Conservation (phyloP, 2,797 vertebrate species). For the Champsocephalus gunnari region DNA sequence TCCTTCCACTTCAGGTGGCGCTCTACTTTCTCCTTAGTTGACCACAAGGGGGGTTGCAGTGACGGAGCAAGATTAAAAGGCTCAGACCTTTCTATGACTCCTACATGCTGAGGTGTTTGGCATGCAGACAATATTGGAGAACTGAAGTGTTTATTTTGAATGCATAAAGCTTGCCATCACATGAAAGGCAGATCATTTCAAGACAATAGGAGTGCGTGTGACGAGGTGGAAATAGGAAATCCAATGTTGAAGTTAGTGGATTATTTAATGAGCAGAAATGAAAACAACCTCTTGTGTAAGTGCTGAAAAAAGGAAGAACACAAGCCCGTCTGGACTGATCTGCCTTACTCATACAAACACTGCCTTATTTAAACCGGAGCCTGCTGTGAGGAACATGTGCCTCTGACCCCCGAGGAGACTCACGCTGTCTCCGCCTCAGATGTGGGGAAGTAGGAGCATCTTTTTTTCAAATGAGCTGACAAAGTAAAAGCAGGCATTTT, state of each 20-base stretch:
- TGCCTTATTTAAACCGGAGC: conserved; percentile 39
- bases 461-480: conserved; percentile 6
- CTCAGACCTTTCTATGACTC: conserved; percentile 7
- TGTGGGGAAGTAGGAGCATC: conserved; percentile 4
- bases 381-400: conserved; percentile 36
- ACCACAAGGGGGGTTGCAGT: background rate
- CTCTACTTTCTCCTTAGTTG: background rate
- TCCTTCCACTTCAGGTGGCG: conserved; percentile 55
- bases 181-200: conserved; percentile 54
- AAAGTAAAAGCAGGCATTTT: background rate
- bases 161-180: conserved; percentile 59
- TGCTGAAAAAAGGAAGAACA: background rate
- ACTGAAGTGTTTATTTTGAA: conserved; percentile 67
- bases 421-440: conserved; percentile 22
- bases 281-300: conserved; percentile 39
- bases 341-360: conserved; percentile 38
- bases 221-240: conserved; percentile 59
- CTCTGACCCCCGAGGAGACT: conserved; percentile 37
- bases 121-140: conserved; percentile 26
- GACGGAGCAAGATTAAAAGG: conserved; percentile 20
- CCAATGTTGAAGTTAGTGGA: conserved; percentile 39
- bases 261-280: conserved; percentile 42
- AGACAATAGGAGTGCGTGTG: conserved; percentile 62
- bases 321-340: conserved; percentile 15
- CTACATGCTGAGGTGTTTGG: conserved; percentile 31